Percentiles rank a stretch among this genome's conserved stretches.
These are phyloP conservation scores for Mesoligia furuncula DNA, from an alignment of 2,888 invertebrate species.

Conservation along the genomic window DNA sequence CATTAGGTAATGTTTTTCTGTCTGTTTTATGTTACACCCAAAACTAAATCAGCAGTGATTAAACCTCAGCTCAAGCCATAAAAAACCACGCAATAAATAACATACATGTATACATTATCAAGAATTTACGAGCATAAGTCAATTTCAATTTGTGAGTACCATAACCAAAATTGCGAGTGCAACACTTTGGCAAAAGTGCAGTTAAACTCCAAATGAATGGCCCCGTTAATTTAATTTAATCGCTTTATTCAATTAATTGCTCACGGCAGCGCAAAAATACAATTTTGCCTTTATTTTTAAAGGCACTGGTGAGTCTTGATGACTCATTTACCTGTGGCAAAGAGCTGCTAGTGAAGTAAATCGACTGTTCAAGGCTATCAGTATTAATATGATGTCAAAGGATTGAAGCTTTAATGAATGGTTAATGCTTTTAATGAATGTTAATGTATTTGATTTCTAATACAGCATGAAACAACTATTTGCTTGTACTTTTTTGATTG, in stretches of 20 bases:
- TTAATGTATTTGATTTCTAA: neutral
- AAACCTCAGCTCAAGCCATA: neutral
- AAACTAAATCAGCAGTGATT: slow-evolving; percentile 3
- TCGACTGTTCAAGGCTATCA: slow-evolving; percentile 46
- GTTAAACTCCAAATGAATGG: slow-evolving; percentile 67
- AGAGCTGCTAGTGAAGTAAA: slow-evolving; percentile 44
- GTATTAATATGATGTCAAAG: slow-evolving; percentile 35
- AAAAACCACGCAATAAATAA: slow-evolving; percentile 15
- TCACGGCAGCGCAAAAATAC: slow-evolving; percentile 59
- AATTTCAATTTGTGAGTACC: slow-evolving; percentile 59
- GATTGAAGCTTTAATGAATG: slow-evolving; percentile 12
- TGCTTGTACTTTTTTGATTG: neutral
- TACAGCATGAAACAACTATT: neutral
- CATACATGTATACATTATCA: slow-evolving; percentile 11
- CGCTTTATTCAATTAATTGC: slow-evolving; percentile 68
- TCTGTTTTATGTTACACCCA: neutral
- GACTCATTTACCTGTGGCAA: slow-evolving; percentile 55
- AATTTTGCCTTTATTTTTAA: slow-evolving; percentile 64
- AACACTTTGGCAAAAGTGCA: slow-evolving; percentile 60
- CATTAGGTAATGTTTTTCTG: neutral
- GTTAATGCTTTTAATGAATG: neutral
- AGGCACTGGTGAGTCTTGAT: slow-evolving; percentile 57
- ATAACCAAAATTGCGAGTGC: slow-evolving; percentile 64
- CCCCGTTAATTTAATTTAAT: slow-evolving; percentile 68
- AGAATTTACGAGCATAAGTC: slow-evolving; percentile 59